Evolutionary conservation across 2,113 vertebrate genomes (phyloP).

Genomic region (Chitala chitala): DNA sequence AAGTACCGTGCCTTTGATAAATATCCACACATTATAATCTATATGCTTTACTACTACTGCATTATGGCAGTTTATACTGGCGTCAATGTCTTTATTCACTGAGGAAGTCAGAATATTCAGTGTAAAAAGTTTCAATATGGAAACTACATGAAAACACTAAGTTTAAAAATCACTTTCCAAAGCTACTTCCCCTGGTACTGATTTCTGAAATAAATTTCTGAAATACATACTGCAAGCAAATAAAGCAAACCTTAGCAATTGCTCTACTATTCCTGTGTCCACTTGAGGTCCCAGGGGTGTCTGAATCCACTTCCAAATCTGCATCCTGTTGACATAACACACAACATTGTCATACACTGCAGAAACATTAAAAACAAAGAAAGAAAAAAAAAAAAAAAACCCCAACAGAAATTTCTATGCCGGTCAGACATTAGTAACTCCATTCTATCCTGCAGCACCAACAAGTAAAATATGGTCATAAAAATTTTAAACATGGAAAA

Average conservation of each 20-base stretch:
- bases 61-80: no score
- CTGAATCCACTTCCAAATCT: constrained; percentile 84
- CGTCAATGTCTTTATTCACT: no score
- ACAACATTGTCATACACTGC: constrained; percentile 5
- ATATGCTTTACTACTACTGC: no score
- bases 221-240: background rate
- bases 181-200: no score
- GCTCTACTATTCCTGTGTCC: constrained; percentile 72
- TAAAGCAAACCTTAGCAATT: background rate
- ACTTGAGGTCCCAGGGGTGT: constrained; percentile 87
- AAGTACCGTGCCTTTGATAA: no score
- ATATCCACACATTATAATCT: no score
- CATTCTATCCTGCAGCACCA: no score
- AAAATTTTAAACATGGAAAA: no score
- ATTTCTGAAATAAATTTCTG: background rate
- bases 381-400: background rate
- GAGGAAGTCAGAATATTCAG: background rate
- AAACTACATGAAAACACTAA: background rate
- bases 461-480: no score
- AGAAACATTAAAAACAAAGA: background rate
- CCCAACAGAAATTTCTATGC: no score
- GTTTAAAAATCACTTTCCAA: background rate
- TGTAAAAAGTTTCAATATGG: background rate
- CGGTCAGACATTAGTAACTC: no score
- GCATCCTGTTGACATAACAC: constrained; percentile 56